A percentile compares a stretch with the other conserved stretches of the same genome.
Evolutionary conservation across 1,140 invertebrate genomes (phyloP).

Genomic region (Drosophila navojoa): DNA sequence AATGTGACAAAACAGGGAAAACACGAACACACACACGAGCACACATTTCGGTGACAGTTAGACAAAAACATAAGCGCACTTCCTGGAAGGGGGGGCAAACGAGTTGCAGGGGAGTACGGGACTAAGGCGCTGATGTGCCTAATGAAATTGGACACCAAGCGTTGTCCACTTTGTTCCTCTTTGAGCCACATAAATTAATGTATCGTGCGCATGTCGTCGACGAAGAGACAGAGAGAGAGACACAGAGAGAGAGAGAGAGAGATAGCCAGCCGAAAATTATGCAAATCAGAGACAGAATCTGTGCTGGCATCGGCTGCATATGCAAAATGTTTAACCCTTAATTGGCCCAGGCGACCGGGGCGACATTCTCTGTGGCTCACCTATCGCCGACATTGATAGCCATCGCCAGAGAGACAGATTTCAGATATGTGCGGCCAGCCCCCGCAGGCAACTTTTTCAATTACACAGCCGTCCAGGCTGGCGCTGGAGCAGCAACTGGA

Average conservation of each 20-base stretch:
- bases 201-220: conserved; percentile 38
- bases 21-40: conserved; percentile 7
- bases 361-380: conserved; percentile 62
- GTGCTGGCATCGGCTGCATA: conserved; percentile 49
- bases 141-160: conserved; percentile 82
- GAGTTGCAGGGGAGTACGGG: conserved; percentile 3
- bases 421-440: conserved; percentile 33
- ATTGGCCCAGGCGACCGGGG: conserved; percentile 64
- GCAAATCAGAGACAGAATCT: conserved; percentile 61
- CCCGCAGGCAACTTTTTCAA: conserved; percentile 70
- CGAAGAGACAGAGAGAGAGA: not conserved
- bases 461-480: conserved; percentile 49
- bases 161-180: conserved; percentile 34
- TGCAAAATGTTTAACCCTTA: conserved; percentile 81
- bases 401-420: conserved; percentile 50
- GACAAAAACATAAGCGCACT: conserved; percentile 58
- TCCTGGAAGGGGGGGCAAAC: conserved; percentile 17
- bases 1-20: conserved; percentile 73
- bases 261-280: conserved; percentile 71
- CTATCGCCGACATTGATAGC: conserved; percentile 76
- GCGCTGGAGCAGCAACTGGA: conserved; percentile 22
- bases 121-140: conserved; percentile 59
- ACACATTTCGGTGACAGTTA: conserved; percentile 79
- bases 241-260: not conserved
- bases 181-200: conserved; percentile 52